Conservation (phyloP, 2,888 invertebrate species). For the Amorpha juglandis region DNA sequence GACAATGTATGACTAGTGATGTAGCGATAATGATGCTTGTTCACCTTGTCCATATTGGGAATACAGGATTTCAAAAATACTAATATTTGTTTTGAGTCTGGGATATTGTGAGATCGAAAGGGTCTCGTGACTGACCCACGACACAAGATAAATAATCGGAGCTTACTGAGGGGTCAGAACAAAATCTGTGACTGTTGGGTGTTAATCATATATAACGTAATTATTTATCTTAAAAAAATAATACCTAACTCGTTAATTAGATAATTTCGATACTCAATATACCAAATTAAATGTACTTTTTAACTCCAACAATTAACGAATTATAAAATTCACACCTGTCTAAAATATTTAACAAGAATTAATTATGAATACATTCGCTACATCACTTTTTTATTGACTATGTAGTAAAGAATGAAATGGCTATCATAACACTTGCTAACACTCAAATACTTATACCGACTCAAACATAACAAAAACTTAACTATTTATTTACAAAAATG, state of each 20-base stretch:
- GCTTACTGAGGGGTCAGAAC: no score
- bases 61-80: no score
- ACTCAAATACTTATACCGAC: conserved; percentile 27
- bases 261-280: background rate
- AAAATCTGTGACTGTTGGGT: no score
- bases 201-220: no score
- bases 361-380: background rate
- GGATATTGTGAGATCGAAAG: no score
- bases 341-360: background rate
- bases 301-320: background rate
- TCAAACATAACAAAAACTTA: conserved; percentile 29
- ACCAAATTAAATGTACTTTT: no score
- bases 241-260: no score
- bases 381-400: background rate
- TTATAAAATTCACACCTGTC: background rate
- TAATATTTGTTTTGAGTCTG: no score
- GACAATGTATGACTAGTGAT: conserved; percentile 22
- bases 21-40: background rate
- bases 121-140: no score
- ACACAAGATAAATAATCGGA: no score
- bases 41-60: background rate
- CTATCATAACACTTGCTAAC: conserved; percentile 4
- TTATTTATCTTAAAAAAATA: no score
- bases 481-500: conserved; percentile 59
- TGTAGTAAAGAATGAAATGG: background rate